Evolutionary conservation across 1,140 invertebrate genomes (phyloP), one percentile per base, ranked within the genome.

Genomic region (Agrypnia vestita): DNA sequence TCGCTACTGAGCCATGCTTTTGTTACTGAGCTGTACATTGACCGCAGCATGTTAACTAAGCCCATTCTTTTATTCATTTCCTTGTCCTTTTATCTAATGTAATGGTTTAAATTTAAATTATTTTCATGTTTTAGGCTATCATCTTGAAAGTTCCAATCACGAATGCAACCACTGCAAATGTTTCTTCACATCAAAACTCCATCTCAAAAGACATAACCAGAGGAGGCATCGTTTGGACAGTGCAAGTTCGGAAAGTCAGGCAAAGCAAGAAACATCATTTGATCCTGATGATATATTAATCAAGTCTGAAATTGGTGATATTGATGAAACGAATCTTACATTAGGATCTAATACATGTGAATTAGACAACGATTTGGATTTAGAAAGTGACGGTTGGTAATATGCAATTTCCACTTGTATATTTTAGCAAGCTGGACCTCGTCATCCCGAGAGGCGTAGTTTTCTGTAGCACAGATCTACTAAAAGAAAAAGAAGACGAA

Each of bases 151-250:
- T 53, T 82, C 81, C 4, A 47, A 72, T 12, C 51, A 78, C 21
- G 53, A 80, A 74, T 82, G 81, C 61, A 43, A 43, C 3, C n/a
- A 35, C 35, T 82, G 81, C 43, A 78, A 76, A 21, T 82, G 81
- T 35, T 82, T 78, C 76, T 82, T 80, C 46, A 80, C 78, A 1
- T 49, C 78, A 10, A 82, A 78, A 69, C 71, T 82, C 25, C 78
- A 82, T 61, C 67, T 82, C 10, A 82, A 78, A 44, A 76, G 74
- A 17, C 81, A 82, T 47, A 61, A 73, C 10, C 71, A 82, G 59
- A 80, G 51, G 44, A 74, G 21, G 46, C 78, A 82, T 55, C 4
- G 47, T 35, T 15, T 12, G 7, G 21, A 71, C 13, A 64, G 25
- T 6, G 6, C 19, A n/a, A 44, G 11, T 13, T 9, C 25, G 59